These are phyloP conservation scores for Tragelaphus scriptus DNA, from an alignment of 2,113 vertebrate genomes.

Conservation along the genomic window DNA sequence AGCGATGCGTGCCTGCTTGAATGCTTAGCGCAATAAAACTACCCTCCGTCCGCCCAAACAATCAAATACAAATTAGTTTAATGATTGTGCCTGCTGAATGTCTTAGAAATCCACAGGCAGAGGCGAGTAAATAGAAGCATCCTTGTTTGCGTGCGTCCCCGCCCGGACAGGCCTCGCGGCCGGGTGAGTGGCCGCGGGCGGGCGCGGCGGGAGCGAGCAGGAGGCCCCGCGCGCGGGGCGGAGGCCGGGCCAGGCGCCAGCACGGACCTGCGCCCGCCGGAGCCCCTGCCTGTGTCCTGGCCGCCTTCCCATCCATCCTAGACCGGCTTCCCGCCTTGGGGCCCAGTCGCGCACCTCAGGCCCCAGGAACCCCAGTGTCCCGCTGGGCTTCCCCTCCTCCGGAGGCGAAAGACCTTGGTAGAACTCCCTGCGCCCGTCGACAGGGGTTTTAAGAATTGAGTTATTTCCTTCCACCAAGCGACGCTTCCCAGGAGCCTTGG, in stretches of 20 bases:
- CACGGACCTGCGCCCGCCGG: neutral
- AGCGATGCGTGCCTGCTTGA: constrained; percentile 88
- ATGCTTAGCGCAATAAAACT: constrained; percentile 88
- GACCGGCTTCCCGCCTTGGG: neutral
- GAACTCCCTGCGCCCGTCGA: neutral
- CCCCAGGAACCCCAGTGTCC: neutral
- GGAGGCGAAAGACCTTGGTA: neutral
- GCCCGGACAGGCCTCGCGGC: constrained; percentile 77
- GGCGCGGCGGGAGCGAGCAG: neutral
- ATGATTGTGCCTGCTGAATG: constrained; percentile 87
- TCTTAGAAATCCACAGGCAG: constrained; percentile 83
- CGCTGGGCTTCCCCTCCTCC: neutral
- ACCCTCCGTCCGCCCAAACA: constrained; percentile 89
- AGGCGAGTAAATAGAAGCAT: constrained; percentile 83
- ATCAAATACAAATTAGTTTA: constrained; percentile 91
- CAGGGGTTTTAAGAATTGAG: neutral
- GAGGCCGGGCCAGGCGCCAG: neutral
- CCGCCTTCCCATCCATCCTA: neutral
- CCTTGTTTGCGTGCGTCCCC: constrained; percentile 75
- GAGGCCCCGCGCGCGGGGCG: neutral
- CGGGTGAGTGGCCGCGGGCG: constrained; percentile 35
- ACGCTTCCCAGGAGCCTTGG: neutral
- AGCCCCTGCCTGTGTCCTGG: neutral
- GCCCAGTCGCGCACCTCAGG: neutral
- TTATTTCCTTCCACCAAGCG: neutral